Base-by-base conservation (phyloP, 2,113 vertebrate species). In the Mormyrus iriodes region DNA sequence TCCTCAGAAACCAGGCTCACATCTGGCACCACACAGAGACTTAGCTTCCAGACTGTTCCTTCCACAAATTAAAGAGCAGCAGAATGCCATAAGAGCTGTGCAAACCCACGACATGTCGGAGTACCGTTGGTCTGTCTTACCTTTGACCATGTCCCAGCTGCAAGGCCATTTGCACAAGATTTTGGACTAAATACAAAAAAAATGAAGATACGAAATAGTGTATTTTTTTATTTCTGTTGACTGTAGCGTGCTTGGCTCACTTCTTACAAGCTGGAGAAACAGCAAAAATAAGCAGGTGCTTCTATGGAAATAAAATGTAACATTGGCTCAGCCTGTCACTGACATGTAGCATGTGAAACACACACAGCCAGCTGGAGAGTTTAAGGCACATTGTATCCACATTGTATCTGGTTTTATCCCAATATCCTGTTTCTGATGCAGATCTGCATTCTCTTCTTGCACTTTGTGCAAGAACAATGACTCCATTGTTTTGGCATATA, bases 401-500 rank as follows among this genome's bases (percentile, higher is more conserved):
- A 69, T n/a, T 21, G 19, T 88, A 46, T 27, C 44, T 65, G 44
- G 31, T 31, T 76, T 51, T 42, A n/a, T n/a, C 61, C 87, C 61
- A 69, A 51, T 88, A 76, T 49, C 87, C n/a, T 4, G 44, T 88
- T 69, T 48, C 44, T 15, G 46, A 76, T 73, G 65, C 42, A 51
- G 85, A 76, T 46, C 65, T 76, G n/a, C 6, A 19, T 31, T 31
- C 7, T 69, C 61, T 12, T 31, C 6, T 73, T 73, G 79, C 15
- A 21, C 46, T 27, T 88, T 49, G 15, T n/a, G 61, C 44, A 31
- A 65, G 44, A 35, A 73, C 61, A 88, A 88, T 31, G 87, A 76
- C 13, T 88, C 49, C 61, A 88, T 76, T 88, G 61, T 88, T 65
- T 46, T 65, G 55, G 42, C 42, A 48, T n/a, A 12, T 88, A 21